Percentiles rank a stretch among this genome's conserved stretches.
phyloP scores from a whole-genome alignment of 2,113 vertebrate genomes.

The Salvator merianae region DNA sequence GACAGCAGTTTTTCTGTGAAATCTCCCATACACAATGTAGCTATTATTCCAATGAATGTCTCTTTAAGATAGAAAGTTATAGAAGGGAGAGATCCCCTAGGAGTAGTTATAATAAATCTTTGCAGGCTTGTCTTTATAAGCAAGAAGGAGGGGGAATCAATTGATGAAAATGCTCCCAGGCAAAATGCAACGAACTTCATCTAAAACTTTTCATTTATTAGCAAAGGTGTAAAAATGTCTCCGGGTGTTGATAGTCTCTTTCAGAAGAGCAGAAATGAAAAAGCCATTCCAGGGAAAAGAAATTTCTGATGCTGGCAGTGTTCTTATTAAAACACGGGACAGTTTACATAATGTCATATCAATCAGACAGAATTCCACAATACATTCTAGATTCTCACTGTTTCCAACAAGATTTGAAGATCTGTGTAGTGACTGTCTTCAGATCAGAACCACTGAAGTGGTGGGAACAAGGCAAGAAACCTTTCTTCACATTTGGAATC shows the following conservation, averaged over 20 bases:
- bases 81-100: constrained; percentile 49
- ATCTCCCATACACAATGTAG: constrained; percentile 21
- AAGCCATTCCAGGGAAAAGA: constrained; percentile 52
- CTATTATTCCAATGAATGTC: constrained; percentile 55
- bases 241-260: constrained; percentile 42
- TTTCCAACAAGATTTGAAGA: not conserved
- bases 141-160: constrained; percentile 63
- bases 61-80: constrained; percentile 64
- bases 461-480: no score
- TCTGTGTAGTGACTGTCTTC: no score
- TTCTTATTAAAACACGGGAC: constrained; percentile 35
- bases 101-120: constrained; percentile 69
- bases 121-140: constrained; percentile 64
- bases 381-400: not conserved
- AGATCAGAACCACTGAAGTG: no score
- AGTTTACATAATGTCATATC: constrained; percentile 18
- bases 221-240: constrained; percentile 36
- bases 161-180: constrained; percentile 66
- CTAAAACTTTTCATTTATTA: constrained; percentile 68
- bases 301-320: constrained; percentile 14
- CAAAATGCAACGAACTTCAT: constrained; percentile 64
- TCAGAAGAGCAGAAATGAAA: constrained; percentile 45
- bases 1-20: constrained; percentile 33
- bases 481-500: no score
- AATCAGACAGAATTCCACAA: constrained; percentile 32